A percentile compares a stretch with the other conserved stretches of the same genome.
These are phyloP conservation scores for Eospalax fontanierii DNA, from an alignment of 2,797 vertebrate species.

Conservation along the genomic window DNA sequence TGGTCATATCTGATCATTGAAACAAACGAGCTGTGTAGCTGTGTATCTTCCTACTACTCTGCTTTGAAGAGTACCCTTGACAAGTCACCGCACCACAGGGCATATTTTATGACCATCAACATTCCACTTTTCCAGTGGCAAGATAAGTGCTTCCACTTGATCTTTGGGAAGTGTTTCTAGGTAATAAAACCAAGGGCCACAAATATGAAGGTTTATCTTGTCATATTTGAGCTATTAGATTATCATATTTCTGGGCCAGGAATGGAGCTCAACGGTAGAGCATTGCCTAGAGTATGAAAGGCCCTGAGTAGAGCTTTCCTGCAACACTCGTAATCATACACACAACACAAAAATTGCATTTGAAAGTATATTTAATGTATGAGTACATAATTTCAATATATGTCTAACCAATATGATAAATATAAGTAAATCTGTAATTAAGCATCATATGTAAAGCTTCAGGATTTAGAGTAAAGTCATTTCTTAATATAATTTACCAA, in stretches of 20 bases:
- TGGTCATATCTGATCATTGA: slow-evolving; percentile 48
- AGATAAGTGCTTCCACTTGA: slow-evolving; percentile 57
- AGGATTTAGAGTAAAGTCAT: background rate
- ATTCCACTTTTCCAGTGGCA: background rate
- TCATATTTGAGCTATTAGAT: background rate
- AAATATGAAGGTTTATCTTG: slow-evolving; percentile 25
- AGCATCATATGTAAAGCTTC: slow-evolving; percentile 6
- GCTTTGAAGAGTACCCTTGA: slow-evolving; percentile 58
- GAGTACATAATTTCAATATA: background rate
- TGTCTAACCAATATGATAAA: background rate
- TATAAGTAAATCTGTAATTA: background rate
- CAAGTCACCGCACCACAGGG: background rate
- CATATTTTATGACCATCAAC: slow-evolving; percentile 50
- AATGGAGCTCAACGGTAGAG: background rate
- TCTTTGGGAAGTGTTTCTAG: slow-evolving; percentile 68
- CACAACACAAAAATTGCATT: background rate
- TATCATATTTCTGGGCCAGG: background rate
- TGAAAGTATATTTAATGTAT: slow-evolving; percentile 13
- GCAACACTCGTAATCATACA: background rate
- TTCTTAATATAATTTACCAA: slow-evolving; percentile 23
- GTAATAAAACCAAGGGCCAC: slow-evolving; percentile 64
- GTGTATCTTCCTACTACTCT: slow-evolving; percentile 27
- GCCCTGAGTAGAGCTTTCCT: background rate
- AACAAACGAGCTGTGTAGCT: slow-evolving; percentile 70
- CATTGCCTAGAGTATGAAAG: background rate